Percentiles rank a stretch among this genome's conserved stretches.
Evolutionary conservation across 2,888 invertebrate species (phyloP).

Genomic region (Embidobia sp.): DNA sequence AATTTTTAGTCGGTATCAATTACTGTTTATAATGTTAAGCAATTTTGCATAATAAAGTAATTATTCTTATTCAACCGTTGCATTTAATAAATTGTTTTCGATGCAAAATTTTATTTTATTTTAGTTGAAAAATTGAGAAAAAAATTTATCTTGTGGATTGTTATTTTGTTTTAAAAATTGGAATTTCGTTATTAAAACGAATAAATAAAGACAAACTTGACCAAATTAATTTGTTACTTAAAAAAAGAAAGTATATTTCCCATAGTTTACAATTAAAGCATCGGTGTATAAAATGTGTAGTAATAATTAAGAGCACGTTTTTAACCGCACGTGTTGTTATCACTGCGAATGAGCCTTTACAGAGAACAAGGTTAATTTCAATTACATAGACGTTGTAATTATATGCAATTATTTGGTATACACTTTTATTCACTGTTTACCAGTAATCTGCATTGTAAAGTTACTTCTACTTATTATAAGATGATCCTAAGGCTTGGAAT

Average conservation of each 20-base stretch:
- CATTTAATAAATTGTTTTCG: too few relatives aligned
- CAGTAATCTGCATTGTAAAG: slow-evolving; percentile 28
- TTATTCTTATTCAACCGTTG: too few relatives aligned
- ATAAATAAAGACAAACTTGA: too few relatives aligned
- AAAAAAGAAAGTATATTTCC: slow-evolving; percentile 9
- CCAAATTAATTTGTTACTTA: too few relatives aligned
- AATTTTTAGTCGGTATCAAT: too few relatives aligned
- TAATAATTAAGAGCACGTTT: slow-evolving; percentile 29
- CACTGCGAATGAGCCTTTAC: slow-evolving; percentile 41
- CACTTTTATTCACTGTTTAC: slow-evolving; percentile 42
- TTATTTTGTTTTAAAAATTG: too few relatives aligned
- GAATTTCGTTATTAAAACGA: too few relatives aligned
- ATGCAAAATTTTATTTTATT: too few relatives aligned
- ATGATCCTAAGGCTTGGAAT: slow-evolving; percentile 1
- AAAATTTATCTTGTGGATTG: too few relatives aligned
- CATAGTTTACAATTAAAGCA: slow-evolving; percentile 5
- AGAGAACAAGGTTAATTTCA: slow-evolving; percentile 48
- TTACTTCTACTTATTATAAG: slow-evolving; percentile 18
- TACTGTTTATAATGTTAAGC: too few relatives aligned
- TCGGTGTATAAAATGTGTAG: slow-evolving; percentile 11
- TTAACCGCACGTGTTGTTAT: slow-evolving; percentile 26
- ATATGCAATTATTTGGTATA: slow-evolving; percentile 45
- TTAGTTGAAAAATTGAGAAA: too few relatives aligned
- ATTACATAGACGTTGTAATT: slow-evolving; percentile 50
- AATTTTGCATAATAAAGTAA: too few relatives aligned